Evolutionary conservation across 2,797 vertebrate genomes (phyloP), one percentile per base, ranked within the genome.

Genomic region (Vultur gryphus): DNA sequence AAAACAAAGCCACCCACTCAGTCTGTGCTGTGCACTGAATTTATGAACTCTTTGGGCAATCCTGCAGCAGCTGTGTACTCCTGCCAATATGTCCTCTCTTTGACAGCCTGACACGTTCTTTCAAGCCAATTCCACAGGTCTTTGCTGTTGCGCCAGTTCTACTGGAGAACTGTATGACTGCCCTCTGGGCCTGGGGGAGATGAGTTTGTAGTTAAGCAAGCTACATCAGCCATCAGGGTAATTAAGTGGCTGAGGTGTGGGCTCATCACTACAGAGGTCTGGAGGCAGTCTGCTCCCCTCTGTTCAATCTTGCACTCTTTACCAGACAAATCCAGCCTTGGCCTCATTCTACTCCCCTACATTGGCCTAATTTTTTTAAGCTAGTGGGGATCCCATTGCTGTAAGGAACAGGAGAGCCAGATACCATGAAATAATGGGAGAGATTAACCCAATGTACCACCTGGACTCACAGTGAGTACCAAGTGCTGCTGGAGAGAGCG

Each of bases 1-100:
- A 79, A 93, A 95, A 93, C 70, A 95, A 97, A 95, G 59, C 86
- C 92, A 96, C 95, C 90, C 67, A 85, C 73, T 95, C 84, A 46
- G 72, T 54, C 72, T 93, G 69, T 41, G 41, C 64, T 87, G 55
- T 26, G 65, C 59, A 37, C 75, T 87, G 87, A 96, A 96, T 96
- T 97, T 84, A 95, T 96, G 94, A 97, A 55, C 84, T 75, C 95
- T 92, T 43, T 1, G 7, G 87, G 95, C 92, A 55, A 71, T 90
- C 69, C 66, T 90, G 59, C 71, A 97, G 87, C 84, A 96, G 77
- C 87, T 90, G 61, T n/a, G 46, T 67, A 17, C 54, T 96, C 28
- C 83, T 91, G 79, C 80, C 8, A 13, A 55, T 66, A n/a, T 4
- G 7, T 66, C 57, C 48, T 87, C 67, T 79, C 64, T 86, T 52